These are phyloP conservation scores for Lanistes nyassanus DNA, from an alignment of 1,140 invertebrate genomes.

Conservation along the genomic window DNA sequence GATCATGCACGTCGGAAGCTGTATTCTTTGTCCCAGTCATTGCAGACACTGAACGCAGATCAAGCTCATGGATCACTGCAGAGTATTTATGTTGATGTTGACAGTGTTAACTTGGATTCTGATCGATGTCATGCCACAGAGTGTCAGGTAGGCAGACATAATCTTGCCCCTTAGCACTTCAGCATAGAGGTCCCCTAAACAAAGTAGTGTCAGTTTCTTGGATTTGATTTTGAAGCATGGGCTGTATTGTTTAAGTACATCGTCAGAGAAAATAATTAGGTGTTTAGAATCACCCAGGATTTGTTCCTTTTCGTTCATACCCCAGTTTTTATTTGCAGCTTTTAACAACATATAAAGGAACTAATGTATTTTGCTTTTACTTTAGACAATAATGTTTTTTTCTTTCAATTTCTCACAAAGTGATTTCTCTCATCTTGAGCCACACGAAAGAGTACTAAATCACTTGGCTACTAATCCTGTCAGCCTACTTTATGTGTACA, in stretches of 20 bases:
- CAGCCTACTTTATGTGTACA: no score
- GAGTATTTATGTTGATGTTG: slow-evolving; percentile 21
- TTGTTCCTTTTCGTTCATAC: no score
- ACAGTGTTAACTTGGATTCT: slow-evolving; percentile 25
- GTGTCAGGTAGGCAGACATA: slow-evolving; percentile 30
- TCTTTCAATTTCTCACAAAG: neutral
- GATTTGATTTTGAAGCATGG: neutral
- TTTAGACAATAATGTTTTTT: no score
- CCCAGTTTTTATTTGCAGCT: no score
- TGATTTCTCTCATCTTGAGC: no score
- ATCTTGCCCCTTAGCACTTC: neutral
- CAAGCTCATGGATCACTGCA: slow-evolving; percentile 13
- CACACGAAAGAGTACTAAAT: no score
- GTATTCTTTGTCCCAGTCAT: slow-evolving; percentile 60
- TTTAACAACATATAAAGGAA: no score
- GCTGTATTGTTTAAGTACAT: neutral
- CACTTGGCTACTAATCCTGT: no score
- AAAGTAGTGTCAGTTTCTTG: neutral
- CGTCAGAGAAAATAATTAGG: no score
- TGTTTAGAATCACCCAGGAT: no score
- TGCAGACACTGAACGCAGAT: slow-evolving; percentile 21
- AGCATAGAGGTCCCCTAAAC: neutral
- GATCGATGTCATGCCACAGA: slow-evolving; percentile 25
- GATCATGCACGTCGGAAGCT: slow-evolving; percentile 83
- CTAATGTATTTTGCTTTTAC: no score